Base-by-base conservation (phyloP, 2,888 invertebrate species). In the Andrena praecox region DNA sequence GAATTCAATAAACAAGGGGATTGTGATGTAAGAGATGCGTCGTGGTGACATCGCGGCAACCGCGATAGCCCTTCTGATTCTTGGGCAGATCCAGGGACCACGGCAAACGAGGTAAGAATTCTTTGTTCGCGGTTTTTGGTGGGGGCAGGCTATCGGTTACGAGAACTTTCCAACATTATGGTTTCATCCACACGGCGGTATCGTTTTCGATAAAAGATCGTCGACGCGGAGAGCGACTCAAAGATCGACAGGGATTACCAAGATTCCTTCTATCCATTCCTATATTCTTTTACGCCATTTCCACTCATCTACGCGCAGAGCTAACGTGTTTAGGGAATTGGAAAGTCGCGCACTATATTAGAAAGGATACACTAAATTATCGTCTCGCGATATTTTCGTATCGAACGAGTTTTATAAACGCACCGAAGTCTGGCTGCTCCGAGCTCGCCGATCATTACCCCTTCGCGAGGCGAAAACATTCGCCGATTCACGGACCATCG, bases 21-120 rank as follows among this genome's bases (percentile, higher is more conserved):
- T 91, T 92, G 93, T 93, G 93, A 93, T 93, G 93, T 93, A 92
- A 94, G 94, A 94, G 92, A 94, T 94, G 94, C 93, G 93, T 92
- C 93, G 93, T 86, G 93, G 92, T 92, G 93, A 93, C 91, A 91
- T 94, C 93, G 94, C 94, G 93, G 92, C 93, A 88, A 92, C 91
- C 93, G 94, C 93, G 94, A 93, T 94, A 92, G 93, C 93, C 93
- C 93, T 93, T 86, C 90, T 93, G 80, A 89, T 93, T 89, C 91
- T 93, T 85, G 93, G 93, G 91, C 93, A 93, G 87, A 89, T 93
- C 82, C 93, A 93, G 88, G 92, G 91, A 85, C 93, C 93, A 75
- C 91, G 91, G 80, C 92, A 92, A 84, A 89, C 92, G 79, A 93
- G 93, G 93, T 93, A 87, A 91, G 92, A 85, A 27, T 48, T 35